Base-by-base conservation (phyloP, 2,888 invertebrate genomes). In the Polyommatus iphigenia region DNA sequence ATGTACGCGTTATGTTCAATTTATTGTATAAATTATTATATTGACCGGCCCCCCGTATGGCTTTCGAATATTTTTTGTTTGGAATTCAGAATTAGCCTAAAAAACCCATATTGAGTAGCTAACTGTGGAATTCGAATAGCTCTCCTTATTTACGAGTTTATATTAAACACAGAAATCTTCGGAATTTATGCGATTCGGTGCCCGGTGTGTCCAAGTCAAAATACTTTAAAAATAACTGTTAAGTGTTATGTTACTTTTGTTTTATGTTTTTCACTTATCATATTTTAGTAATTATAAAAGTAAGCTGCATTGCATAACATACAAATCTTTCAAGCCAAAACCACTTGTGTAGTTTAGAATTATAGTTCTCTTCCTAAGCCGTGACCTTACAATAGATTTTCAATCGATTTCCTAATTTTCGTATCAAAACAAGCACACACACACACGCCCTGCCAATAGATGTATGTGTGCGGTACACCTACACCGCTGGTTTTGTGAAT, bases 401-500 rank as follows among this genome's bases (percentile, higher is more conserved):
- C 62, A 67, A 29, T 67, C 18, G 18, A 32, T 67, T 67, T 67
- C 29, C 67, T 29, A 2, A 29, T 67, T 67, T 67, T 32, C 6
- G 29, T 32, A 67, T 32, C 29, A 29, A 67, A 67, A 67, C 67
- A 29, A 32, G 32, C 67, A 15, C 67, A 15, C 29, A 24, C 29
- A 67, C 67, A 5, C 67, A 2, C 29, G 2, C 6, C 18, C 5
- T 18, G 32, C 29, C 67, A 32, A 73, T 20, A 54, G 75, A 54
- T 15, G 24, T 50, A 15, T 86, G 84, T 85, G 84, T 83, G 83
- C 83, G 85, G 84, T 76, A 78, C 90, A 87, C 92, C 92, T 88
- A 92, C 83, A 80, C 82, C 79, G 81, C 82, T 79, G 79, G 80
- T 81, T 85, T 91, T 90, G 91, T 92, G 92, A 92, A 91, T 92